Evolutionary conservation across 2,888 invertebrate species (phyloP), one percentile per base, ranked within the genome.

Genomic region (Sesamia inferens): DNA sequence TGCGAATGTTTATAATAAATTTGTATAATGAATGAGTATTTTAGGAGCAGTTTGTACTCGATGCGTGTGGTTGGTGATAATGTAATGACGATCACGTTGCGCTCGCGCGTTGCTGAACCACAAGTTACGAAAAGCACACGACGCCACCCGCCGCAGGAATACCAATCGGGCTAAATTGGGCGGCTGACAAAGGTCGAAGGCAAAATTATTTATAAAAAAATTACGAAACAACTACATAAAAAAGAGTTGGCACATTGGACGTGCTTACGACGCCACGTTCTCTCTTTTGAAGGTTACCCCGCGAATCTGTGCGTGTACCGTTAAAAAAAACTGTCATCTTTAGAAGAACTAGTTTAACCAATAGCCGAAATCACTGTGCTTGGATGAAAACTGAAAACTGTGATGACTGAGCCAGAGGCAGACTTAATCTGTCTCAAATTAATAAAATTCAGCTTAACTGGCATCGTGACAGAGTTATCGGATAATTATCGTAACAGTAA

Each of bases 241-340:
- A 92, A 94, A 93, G 91, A 95, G 94, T 96, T 96, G 94, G 94
- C 92, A 92, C 95, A 96, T 94, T 93, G 93, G 90, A 95, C 96
- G 96, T 96, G 96, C 93, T 93, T 89, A 91, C 92, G 91, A 85
- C 90, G 92, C 90, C 89, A 91, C 95, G 94, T 95, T 95, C 95
- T 95, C 95, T 95, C 95, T 95, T 95, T 93, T 94, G 95, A 95
- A 96, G 95, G 96, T 94, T 94, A 93, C 86, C 83, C 82, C 82
- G 87, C 89, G 88, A 91, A 90, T 88, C 90, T 92, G 92, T 92
- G 92, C 91, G 92, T 93, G 90, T 93, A 92, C 94, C 93, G 93
- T 93, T 93, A 93, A 94, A 92, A 94, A 92, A 92, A 93, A 92
- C 90, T 93, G 93, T 92, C 93, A 92, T 92, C 91, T 91, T 92